Evolutionary conservation across 2,113 vertebrate genomes (phyloP).

Genomic region (Mastomys natalensis): DNA sequence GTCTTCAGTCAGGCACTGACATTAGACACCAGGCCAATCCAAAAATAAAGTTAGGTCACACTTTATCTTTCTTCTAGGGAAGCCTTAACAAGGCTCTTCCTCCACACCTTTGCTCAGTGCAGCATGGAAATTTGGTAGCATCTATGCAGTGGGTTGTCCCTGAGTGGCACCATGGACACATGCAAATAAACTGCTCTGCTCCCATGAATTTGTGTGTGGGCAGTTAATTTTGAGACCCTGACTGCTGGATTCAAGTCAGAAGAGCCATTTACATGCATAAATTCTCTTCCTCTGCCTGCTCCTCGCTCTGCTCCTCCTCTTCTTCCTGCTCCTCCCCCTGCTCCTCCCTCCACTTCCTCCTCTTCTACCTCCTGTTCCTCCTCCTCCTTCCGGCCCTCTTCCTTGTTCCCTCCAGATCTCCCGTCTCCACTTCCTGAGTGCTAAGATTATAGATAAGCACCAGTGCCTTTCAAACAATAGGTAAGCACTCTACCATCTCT

Average conservation of each 20-base stretch:
- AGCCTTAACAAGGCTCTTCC: not conserved
- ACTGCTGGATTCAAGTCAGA: not conserved
- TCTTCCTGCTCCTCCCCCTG: not conserved
- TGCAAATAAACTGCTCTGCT: not conserved
- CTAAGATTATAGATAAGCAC: not conserved
- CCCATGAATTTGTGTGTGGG: not conserved
- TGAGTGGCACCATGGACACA: not conserved
- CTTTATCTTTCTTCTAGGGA: not conserved
- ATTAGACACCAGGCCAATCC: not conserved
- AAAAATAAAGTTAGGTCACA: not conserved
- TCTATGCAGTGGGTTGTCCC: not conserved
- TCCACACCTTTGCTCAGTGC: not conserved
- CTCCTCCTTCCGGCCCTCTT: not conserved
- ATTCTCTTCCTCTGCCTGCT: not conserved
- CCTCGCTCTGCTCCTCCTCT: not conserved
- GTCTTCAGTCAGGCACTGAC: not conserved
- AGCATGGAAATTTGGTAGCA: not conserved
- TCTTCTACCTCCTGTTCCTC: not conserved
- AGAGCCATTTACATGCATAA: not conserved
- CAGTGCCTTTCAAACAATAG: not conserved
- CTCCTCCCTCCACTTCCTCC: not conserved
- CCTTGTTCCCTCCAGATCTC: not conserved
- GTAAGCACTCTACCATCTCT: too few relatives aligned
- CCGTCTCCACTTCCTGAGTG: not conserved
- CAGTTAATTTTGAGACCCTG: not conserved